Evolutionary conservation across 2,888 invertebrate species (phyloP).

Genomic region (Hesperia comma): DNA sequence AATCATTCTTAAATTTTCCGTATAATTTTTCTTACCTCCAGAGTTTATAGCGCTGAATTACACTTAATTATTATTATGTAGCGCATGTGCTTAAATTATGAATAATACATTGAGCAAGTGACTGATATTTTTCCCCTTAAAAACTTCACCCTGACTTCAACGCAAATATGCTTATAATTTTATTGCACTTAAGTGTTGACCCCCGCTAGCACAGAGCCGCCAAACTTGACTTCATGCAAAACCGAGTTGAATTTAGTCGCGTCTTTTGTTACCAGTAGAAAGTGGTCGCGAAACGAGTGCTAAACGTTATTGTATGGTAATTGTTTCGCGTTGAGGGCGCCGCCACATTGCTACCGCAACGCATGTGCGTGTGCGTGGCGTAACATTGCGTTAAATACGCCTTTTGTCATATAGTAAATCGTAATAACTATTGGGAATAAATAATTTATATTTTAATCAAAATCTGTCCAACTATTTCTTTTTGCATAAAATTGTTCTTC

Average conservation of each 20-base stretch:
- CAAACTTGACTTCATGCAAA: slow-evolving; percentile 20
- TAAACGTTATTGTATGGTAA: slow-evolving; percentile 30
- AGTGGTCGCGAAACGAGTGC: slow-evolving; percentile 24
- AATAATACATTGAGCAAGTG: neutral
- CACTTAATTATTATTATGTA: too few relatives aligned
- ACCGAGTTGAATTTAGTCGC: slow-evolving; percentile 6
- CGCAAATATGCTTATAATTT: neutral
- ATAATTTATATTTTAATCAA: too few relatives aligned
- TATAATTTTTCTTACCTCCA: too few relatives aligned
- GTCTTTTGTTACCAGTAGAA: slow-evolving; percentile 33
- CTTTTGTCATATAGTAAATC: too few relatives aligned
- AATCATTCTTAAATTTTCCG: too few relatives aligned
- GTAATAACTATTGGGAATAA: too few relatives aligned
- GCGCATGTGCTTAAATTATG: too few relatives aligned
- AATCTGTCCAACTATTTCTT: too few relatives aligned
- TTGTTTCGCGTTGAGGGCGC: slow-evolving; percentile 17
- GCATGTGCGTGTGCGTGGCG: neutral
- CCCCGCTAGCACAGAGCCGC: slow-evolving; percentile 5
- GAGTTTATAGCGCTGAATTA: too few relatives aligned
- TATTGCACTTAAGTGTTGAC: slow-evolving; percentile 10
- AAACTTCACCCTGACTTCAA: neutral
- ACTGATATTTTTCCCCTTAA: neutral
- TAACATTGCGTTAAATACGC: neutral
- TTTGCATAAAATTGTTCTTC: too few relatives aligned
- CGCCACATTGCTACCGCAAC: neutral